phyloP scores from a whole-genome alignment of 2,797 vertebrate genomes.

The Manis crassicaudata region DNA sequence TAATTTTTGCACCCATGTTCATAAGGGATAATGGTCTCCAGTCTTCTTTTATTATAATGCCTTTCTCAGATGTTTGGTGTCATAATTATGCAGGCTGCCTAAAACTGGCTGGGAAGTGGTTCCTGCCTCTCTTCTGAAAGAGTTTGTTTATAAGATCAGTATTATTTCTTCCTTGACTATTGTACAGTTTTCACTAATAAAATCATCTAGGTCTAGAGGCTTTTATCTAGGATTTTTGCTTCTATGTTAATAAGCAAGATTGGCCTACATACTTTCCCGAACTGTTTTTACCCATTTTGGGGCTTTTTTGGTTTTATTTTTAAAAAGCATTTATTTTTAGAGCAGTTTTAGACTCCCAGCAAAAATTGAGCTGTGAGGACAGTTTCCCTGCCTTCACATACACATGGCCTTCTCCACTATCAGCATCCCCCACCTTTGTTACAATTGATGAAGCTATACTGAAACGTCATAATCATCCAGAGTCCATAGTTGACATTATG shows the following conservation, averaged over 20 bases:
- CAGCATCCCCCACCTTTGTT: too few relatives aligned
- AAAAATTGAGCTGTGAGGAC: too few relatives aligned
- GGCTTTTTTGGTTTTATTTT: too few relatives aligned
- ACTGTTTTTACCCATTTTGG: background rate
- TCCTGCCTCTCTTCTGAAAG: background rate
- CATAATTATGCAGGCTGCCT: background rate
- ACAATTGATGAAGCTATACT: too few relatives aligned
- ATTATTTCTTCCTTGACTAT: conserved; percentile 8
- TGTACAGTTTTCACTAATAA: background rate
- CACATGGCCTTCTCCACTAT: too few relatives aligned
- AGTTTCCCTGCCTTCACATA: too few relatives aligned
- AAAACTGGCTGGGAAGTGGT: background rate
- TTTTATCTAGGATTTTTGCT: background rate
- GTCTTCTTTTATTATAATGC: background rate
- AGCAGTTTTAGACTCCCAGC: too few relatives aligned
- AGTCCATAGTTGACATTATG: too few relatives aligned
- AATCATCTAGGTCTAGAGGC: background rate
- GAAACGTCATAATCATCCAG: too few relatives aligned
- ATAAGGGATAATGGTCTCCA: background rate
- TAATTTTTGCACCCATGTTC: background rate
- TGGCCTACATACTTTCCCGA: background rate
- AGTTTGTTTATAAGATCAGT: background rate
- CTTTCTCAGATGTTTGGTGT: background rate
- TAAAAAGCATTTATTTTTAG: too few relatives aligned
- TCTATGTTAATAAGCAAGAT: conserved; percentile 7